These are phyloP conservation scores for Neria commutata DNA, from an alignment of 2,888 invertebrate species.

Conservation along the genomic window DNA sequence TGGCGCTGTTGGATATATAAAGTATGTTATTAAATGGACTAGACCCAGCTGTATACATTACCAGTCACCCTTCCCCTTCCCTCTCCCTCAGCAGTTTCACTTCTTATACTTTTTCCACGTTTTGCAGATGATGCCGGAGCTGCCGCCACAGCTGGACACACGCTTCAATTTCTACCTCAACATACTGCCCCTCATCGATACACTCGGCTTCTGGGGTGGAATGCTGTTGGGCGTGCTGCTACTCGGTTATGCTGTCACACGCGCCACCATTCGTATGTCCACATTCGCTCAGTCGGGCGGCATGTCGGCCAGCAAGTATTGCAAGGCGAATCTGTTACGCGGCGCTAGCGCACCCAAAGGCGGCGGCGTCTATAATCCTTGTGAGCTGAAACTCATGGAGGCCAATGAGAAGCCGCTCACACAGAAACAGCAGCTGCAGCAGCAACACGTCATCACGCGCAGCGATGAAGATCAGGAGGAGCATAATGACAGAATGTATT, in stretches of 20 bases:
- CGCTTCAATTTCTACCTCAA: conserved; percentile 77
- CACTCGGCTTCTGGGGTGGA: conserved; percentile 55
- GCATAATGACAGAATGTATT: conserved; percentile 15
- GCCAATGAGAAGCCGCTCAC: conserved; percentile 34
- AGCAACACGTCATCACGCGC: conserved; percentile 36
- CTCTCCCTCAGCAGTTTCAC: background rate
- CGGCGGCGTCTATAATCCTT: conserved; percentile 50
- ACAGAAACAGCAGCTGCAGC: conserved; percentile 7
- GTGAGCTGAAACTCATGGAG: conserved; percentile 53
- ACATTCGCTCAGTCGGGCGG: conserved; percentile 39
- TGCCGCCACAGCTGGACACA: conserved; percentile 68
- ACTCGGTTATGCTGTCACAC: conserved; percentile 53
- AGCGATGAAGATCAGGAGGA: conserved; percentile 30
- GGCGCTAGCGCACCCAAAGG: conserved; percentile 30
- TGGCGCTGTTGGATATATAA: too few relatives aligned
- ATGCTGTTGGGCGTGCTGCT: conserved; percentile 47
- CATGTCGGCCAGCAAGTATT: conserved; percentile 50
- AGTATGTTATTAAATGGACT: too few relatives aligned
- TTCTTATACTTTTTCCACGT: conserved; percentile 5
- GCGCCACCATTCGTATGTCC: conserved; percentile 54
- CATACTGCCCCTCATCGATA: conserved; percentile 71
- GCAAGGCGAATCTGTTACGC: conserved; percentile 46
- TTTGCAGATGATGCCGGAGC: conserved; percentile 72
- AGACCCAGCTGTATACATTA: too few relatives aligned
- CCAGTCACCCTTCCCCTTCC: too few relatives aligned